Evolutionary conservation across 2,888 invertebrate genomes (phyloP), one percentile per base, ranked within the genome.

Genomic region (Leptopterna dolabrata): DNA sequence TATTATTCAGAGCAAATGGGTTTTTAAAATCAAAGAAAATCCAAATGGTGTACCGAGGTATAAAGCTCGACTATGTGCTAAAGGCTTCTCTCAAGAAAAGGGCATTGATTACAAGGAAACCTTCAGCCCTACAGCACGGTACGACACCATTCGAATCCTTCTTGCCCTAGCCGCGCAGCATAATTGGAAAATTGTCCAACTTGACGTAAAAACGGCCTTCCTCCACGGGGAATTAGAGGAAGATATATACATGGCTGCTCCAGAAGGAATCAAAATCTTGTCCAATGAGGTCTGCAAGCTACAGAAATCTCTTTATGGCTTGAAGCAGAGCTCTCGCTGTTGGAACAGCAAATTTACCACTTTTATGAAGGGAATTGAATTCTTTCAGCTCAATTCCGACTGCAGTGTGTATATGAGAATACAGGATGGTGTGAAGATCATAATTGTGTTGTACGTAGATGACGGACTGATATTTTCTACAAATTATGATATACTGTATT

Each of bases 101-200:
- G 90, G 90, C 7, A 86, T 91, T n/a, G 90, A 91, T 76, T 91
- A 90, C 85, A 81, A 90, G 7, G 90, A 90, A 84, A 90, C 90
- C n/a, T 82, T 90, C 89, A 88, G 90, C 9, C 90, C 91, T 3
- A 90, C 91, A 0, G 89, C 90, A 19, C 73, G 89, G 45, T 88
- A 89, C 73, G 88, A 78, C 14, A 89, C 90, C 0, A 88, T 91
- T 14, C 88, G 90, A 73, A 87, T 88, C 43, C 83, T 91, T 16
- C 82, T 90, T 36, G 90, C 90, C 11, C 36, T 90, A 13, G 90
- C 90, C 11, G 90, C 89, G 4, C 87, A 89, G 84, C 19, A 89
- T 11, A 86, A 89, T 13, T 84, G n/a, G 63, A 11, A 13, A 19
- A 9, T 85, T 9, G 14, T 13, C 27, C 73, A 85, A 24, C 16